Conservation (phyloP, 2,888 invertebrate genomes). For the Notocelia uddmanniana region DNA sequence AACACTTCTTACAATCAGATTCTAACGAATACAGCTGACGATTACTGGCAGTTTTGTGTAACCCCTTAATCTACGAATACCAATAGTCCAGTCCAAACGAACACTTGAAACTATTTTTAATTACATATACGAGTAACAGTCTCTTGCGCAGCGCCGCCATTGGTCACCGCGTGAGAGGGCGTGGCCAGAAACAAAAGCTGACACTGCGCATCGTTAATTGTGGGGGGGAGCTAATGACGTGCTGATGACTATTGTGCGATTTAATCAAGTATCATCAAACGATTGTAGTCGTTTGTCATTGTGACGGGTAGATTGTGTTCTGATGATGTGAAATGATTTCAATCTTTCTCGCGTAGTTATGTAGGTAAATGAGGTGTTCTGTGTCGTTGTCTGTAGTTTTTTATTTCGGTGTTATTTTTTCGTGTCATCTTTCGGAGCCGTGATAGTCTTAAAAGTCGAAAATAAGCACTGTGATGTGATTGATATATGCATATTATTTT, state of each 20-base stretch:
- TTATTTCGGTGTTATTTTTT: neutral
- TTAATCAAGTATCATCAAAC: constrained; percentile 25
- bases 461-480: too few species aligned
- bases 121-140: constrained; percentile 32
- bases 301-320: constrained; percentile 21
- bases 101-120: constrained; percentile 33
- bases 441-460: too few species aligned
- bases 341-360: constrained; percentile 10
- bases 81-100: constrained; percentile 11
- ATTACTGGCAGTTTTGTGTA: neutral
- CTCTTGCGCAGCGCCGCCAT: constrained; percentile 58
- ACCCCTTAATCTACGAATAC: constrained; percentile 6
- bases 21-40: too few species aligned
- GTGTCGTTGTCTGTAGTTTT: neutral
- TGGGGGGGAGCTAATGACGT: constrained; percentile 26
- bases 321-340: constrained; percentile 23
- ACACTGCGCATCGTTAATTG: constrained; percentile 42
- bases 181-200: constrained; percentile 47
- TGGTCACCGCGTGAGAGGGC: constrained; percentile 62
- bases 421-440: too few species aligned
- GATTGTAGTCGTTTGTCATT: constrained; percentile 27
- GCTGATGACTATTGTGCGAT: constrained; percentile 39
- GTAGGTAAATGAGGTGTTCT: neutral
- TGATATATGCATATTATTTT: too few species aligned
- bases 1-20: too few species aligned